Evolutionary conservation across 1,140 invertebrate species (phyloP).

Genomic region (Anagrus nilaparvatae): DNA sequence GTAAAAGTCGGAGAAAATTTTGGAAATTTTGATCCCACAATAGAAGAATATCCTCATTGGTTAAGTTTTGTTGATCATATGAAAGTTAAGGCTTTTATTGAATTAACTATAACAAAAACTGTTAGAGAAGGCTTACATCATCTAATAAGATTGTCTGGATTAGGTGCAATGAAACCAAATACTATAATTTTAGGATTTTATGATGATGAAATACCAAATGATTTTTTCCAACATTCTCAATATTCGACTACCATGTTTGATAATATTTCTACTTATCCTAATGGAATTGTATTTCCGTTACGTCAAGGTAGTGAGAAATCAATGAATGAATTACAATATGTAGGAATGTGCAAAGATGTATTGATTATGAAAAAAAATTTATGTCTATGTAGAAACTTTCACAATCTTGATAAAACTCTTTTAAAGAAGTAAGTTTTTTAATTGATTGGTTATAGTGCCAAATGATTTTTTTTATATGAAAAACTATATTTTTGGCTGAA

Average conservation of each 20-base stretch:
- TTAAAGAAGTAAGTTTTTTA: slow-evolving; percentile 51
- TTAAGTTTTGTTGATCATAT: slow-evolving; percentile 77
- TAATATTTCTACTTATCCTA: slow-evolving; percentile 26
- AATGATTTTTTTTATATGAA: too few relatives aligned
- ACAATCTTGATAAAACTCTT: slow-evolving; percentile 64
- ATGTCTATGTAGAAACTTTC: slow-evolving; percentile 86
- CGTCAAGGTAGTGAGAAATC: slow-evolving; percentile 28
- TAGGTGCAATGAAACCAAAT: slow-evolving; percentile 99
- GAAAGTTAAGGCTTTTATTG: slow-evolving; percentile 94
- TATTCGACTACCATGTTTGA: slow-evolving; percentile 36
- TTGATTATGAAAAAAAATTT: slow-evolving; percentile 91
- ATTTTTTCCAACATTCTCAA: slow-evolving; percentile 57
- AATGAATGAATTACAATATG: slow-evolving; percentile 58
- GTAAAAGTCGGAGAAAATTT: slow-evolving; percentile 63
- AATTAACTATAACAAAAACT: slow-evolving; percentile 77
- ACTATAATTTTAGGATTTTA: slow-evolving; percentile 89
- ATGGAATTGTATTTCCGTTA: slow-evolving; percentile 36
- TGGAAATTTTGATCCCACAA: slow-evolving; percentile 55
- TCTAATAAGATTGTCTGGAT: slow-evolving; percentile 80
- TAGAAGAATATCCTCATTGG: slow-evolving; percentile 77
- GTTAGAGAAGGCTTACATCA: slow-evolving; percentile 88
- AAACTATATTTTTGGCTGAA: too few relatives aligned
- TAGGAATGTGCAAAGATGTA: slow-evolving; percentile 77
- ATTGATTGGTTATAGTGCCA: too few relatives aligned
- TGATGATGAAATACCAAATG: slow-evolving; percentile 58